Evolutionary conservation across 2,888 invertebrate genomes (phyloP), one percentile per base, ranked within the genome.

Genomic region (Caenorhabditis macrosperma): DNA sequence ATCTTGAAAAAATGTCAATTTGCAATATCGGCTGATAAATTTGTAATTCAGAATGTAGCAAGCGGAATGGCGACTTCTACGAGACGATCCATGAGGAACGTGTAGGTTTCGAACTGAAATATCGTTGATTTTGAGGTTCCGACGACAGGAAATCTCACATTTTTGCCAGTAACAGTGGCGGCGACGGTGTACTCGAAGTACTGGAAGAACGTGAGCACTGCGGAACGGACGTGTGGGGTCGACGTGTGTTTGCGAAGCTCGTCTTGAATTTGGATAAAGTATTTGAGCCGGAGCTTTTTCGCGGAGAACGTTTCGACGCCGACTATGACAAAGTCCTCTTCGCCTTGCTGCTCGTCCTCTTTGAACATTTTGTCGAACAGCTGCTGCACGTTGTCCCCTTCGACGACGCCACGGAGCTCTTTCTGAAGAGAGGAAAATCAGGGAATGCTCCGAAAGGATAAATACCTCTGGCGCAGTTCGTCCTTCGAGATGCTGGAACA

Each of bases 151-250:
- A 12, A 12, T 10, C 55, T 54, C 22, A 66, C 66, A 44, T 66
- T 57, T 24, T 57, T 57, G 9, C 38, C 22, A n/a, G 54, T 55
- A 6, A 41, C 54, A 4, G 44, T 52, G 7, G 30, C 44, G 22
- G 44, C 41, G 17, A 69, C 41, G 4, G 60, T 41, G 57, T 60
- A 69, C 28, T 69, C 69, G 33, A 69, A 52, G 17, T 60, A 69
- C 44, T 54, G 60, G 41, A 69, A 60, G 52, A 60, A 69, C 6
- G 44, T 9, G 30, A 61, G 60, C 1, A 69, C 60, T 0, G 69
- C 69, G 22, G 33, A 69, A 17, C 52, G 52, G 15, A 60, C 30
- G 22, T 69, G 52, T 22, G 30, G 38, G 5, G 26, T 54, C 1
- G 22, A 10, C 12, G 57, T 57, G 38, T 38, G 24, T 12, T n/a